Percentiles rank a stretch among this genome's conserved stretches.
Conservation (phyloP, 23 tunicate genomes). For the Trididemnum miniatum region DNA sequence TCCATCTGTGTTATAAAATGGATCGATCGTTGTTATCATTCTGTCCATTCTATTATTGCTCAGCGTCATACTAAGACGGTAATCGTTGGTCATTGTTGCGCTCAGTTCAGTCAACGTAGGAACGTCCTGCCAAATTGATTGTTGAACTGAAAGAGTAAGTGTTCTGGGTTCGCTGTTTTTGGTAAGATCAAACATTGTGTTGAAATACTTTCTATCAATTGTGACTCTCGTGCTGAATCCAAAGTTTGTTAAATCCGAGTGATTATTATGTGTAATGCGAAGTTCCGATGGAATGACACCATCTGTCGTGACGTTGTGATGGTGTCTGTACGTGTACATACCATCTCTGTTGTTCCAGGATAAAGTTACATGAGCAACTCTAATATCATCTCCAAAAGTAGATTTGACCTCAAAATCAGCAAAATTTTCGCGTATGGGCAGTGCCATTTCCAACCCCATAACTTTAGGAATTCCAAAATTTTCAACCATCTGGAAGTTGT, state of each 20-base stretch:
- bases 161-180: neutral
- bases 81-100: too few species aligned
- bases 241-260: neutral
- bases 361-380: conserved; percentile 6
- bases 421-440: neutral
- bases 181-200: neutral
- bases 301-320: conserved; percentile 41
- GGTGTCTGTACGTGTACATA: conserved; percentile 7
- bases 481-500: conserved; percentile 49
- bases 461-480: conserved; percentile 34
- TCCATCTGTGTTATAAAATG: neutral
- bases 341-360: conserved; percentile 15
- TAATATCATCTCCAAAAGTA: conserved; percentile 19
- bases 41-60: too few species aligned
- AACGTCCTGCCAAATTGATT: too few species aligned
- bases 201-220: neutral
- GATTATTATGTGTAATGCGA: neutral
- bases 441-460: conserved; percentile 40
- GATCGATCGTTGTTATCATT: neutral
- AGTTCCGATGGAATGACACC: conserved; percentile 18
- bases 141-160: neutral
- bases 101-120: too few species aligned
- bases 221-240: neutral
- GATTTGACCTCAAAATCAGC: conserved; percentile 23
- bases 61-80: too few species aligned